A percentile compares a stretch with the other conserved stretches of the same genome.
phyloP scores from a whole-genome alignment of 2,888 invertebrate genomes.

The Tenthredo mesomela region DNA sequence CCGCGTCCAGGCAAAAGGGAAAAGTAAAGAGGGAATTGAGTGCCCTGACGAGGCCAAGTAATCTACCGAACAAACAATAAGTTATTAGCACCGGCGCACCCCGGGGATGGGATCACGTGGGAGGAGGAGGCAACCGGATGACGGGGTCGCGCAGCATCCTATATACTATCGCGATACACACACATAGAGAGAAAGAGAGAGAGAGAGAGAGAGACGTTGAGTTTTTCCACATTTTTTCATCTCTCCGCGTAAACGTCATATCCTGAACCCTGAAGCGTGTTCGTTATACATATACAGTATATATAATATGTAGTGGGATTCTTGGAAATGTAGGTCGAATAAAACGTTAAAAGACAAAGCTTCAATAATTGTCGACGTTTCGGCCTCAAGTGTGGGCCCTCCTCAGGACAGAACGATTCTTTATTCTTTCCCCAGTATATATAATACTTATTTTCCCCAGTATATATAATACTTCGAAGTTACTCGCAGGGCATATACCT shows the following conservation, averaged over 20 bases:
- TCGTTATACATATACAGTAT: not conserved
- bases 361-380: too few relatives aligned
- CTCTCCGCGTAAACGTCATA: not conserved
- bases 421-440: too few relatives aligned
- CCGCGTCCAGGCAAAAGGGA: slow-evolving; percentile 21
- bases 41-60: slow-evolving; percentile 46
- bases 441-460: too few relatives aligned
- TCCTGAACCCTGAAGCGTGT: not conserved
- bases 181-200: not conserved
- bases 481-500: not conserved
- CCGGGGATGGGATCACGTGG: slow-evolving; percentile 18
- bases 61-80: slow-evolving; percentile 53
- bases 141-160: slow-evolving; percentile 16
- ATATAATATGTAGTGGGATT: too few relatives aligned
- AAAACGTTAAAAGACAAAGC: too few relatives aligned
- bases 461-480: not conserved
- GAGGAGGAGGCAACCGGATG: slow-evolving; percentile 10
- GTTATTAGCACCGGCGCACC: slow-evolving; percentile 49
- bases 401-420: too few relatives aligned
- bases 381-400: too few relatives aligned
- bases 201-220: not conserved
- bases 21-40: slow-evolving; percentile 51
- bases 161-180: not conserved
- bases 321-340: too few relatives aligned
- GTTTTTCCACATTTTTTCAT: not conserved